These are phyloP conservation scores for Acanthurus leucopareius DNA, from an alignment of 2,797 vertebrate genomes.

Conservation along the genomic window DNA sequence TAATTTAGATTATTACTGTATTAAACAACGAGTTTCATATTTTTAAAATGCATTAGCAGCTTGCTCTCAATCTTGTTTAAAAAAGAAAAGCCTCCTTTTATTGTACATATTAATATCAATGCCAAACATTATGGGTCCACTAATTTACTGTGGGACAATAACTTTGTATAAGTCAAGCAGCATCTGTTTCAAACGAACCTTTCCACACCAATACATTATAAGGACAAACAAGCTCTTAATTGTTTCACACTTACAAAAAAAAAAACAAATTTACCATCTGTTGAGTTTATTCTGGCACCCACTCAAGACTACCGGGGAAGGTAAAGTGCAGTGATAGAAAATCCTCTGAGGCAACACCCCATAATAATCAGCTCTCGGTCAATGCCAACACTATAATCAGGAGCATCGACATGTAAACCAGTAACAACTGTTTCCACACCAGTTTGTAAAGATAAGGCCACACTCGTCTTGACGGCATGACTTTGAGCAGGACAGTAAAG, in stretches of 20 bases:
- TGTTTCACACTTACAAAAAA: not conserved
- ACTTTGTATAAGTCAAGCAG: not conserved
- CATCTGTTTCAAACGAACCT: not conserved
- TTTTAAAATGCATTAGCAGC: no score
- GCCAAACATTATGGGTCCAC: not conserved
- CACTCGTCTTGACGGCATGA: conserved; percentile 6
- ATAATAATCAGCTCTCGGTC: not conserved
- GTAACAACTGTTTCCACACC: not conserved
- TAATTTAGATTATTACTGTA: not conserved
- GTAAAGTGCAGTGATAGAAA: not conserved
- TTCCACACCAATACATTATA: not conserved
- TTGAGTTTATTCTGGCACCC: not conserved
- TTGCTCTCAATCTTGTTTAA: not conserved
- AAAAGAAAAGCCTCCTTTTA: not conserved
- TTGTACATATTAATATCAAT: not conserved
- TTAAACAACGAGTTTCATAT: no score
- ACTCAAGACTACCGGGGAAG: not conserved
- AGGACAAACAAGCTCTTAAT: not conserved
- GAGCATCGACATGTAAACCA: not conserved
- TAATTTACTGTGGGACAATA: not conserved
- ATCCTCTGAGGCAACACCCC: not conserved
- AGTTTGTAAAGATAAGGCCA: conserved; percentile 41
- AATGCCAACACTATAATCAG: not conserved
- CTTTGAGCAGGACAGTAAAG: no score
- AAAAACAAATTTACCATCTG: not conserved